Conservation (phyloP, 2,797 vertebrate species). For the Manis javanica region DNA sequence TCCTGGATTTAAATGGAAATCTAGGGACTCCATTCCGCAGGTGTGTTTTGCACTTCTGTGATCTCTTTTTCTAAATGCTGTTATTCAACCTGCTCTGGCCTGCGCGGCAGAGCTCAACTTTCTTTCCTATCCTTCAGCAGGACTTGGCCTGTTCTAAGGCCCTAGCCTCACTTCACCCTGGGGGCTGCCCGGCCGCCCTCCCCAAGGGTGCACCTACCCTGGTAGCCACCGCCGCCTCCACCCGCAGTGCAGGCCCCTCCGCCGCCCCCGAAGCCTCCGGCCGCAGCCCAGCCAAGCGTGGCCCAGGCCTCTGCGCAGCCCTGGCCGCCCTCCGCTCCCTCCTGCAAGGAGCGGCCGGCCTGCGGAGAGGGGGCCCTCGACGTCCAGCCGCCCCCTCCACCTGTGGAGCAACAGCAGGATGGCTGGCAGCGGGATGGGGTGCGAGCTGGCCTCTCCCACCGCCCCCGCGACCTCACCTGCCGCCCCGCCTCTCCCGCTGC, state of each 20-base stretch:
- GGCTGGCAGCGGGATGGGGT: neutral
- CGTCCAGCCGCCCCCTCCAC: conserved; percentile 93
- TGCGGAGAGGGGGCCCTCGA: conserved; percentile 83
- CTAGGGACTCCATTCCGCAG: neutral
- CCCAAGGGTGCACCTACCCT: conserved; percentile 85
- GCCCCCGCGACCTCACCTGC: conserved; percentile 87
- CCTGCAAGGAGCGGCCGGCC: conserved; percentile 90
- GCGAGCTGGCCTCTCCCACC: neutral
- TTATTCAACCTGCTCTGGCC: neutral
- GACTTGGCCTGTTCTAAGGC: neutral
- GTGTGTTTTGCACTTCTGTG: neutral
- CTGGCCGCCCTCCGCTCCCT: conserved; percentile 92
- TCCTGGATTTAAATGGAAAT: conserved; percentile 12
- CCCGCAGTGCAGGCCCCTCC: conserved; percentile 94
- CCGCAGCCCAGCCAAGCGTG: conserved; percentile 92
- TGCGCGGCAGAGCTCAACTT: neutral
- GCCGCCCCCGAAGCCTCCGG: conserved; percentile 93
- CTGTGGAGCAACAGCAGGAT: conserved; percentile 66
- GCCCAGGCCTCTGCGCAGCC: conserved; percentile 90
- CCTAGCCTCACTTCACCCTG: neutral
- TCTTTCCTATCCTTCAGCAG: neutral
- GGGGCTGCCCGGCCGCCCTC: neutral
- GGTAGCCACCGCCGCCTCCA: conserved; percentile 94
- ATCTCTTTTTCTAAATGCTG: neutral
- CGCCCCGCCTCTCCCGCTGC: conserved; percentile 89